Conservation (phyloP, 1,140 invertebrate species). For the Sitobion miscanthi region DNA sequence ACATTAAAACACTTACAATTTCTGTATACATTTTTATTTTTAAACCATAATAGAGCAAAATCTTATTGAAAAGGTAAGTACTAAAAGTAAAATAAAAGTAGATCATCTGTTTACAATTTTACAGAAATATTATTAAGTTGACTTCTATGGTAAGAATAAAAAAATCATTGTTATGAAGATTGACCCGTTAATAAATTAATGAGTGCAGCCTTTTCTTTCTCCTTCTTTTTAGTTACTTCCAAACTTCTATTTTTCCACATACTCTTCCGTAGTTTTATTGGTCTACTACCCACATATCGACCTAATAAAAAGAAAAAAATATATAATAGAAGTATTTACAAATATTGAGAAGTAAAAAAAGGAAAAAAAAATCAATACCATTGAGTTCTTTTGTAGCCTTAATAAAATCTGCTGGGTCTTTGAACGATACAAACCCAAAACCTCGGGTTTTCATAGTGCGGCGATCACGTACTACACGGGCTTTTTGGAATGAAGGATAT, state of each 20-base stretch:
- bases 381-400: slow-evolving; percentile 99
- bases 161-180: slow-evolving; percentile 26
- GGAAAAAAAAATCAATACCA: slow-evolving; percentile 66
- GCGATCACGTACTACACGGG: slow-evolving; percentile 95
- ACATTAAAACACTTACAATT: neutral
- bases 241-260: slow-evolving; percentile 94
- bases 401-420: slow-evolving; percentile 96
- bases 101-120: neutral
- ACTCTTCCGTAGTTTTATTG: slow-evolving; percentile 97
- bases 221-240: slow-evolving; percentile 92
- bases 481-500: slow-evolving; percentile 92
- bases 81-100: neutral
- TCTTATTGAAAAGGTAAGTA: neutral
- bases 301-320: slow-evolving; percentile 66
- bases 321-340: neutral
- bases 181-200: slow-evolving; percentile 73
- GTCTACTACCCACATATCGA: slow-evolving; percentile 95
- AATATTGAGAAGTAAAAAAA: slow-evolving; percentile 25
- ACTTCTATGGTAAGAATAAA: neutral
- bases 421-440: slow-evolving; percentile 98
- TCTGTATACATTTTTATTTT: neutral
- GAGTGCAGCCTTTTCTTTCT: slow-evolving; percentile 85
- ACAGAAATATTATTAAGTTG: neutral
- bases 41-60: neutral
- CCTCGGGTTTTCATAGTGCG: slow-evolving; percentile 98